Percentiles rank a stretch among this genome's conserved stretches.
phyloP scores from a whole-genome alignment of 2,113 vertebrate genomes.

The Lathamus discolor region DNA sequence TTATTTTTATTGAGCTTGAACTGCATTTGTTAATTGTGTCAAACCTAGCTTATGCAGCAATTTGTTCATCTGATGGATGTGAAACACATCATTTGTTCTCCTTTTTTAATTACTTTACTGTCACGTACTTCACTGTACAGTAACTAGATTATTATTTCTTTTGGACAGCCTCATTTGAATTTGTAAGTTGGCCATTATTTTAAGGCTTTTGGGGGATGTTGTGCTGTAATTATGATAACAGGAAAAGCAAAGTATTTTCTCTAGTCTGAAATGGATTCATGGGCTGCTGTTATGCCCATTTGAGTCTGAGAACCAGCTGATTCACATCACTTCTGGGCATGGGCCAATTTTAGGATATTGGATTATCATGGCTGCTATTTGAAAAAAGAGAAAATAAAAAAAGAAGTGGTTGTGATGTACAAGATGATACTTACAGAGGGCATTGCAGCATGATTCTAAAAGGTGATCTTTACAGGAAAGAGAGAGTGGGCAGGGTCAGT shows the following conservation, averaged over 20 bases:
- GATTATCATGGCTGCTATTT: neutral
- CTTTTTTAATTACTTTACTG: neutral
- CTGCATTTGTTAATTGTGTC: neutral
- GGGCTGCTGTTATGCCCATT: too few species aligned
- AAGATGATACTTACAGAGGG: neutral
- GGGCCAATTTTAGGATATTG: neutral
- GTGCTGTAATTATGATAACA: neutral
- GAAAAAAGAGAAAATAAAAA: neutral
- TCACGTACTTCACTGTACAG: neutral
- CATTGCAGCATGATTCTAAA: neutral
- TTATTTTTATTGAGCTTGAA: neutral
- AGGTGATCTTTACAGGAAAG: neutral
- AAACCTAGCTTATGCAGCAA: neutral
- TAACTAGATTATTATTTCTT: neutral
- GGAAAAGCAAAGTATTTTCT: neutral
- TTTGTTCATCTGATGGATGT: neutral
- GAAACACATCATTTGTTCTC: neutral
- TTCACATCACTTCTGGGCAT: neutral
- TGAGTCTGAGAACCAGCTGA: neutral
- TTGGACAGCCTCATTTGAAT: neutral
- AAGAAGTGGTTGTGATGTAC: neutral
- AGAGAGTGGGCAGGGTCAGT: neutral
- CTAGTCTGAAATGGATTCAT: neutral
- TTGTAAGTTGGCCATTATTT: neutral
- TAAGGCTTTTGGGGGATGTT: neutral